Evolutionary conservation across 1,140 invertebrate genomes (phyloP).

Genomic region (Manduca sexta): DNA sequence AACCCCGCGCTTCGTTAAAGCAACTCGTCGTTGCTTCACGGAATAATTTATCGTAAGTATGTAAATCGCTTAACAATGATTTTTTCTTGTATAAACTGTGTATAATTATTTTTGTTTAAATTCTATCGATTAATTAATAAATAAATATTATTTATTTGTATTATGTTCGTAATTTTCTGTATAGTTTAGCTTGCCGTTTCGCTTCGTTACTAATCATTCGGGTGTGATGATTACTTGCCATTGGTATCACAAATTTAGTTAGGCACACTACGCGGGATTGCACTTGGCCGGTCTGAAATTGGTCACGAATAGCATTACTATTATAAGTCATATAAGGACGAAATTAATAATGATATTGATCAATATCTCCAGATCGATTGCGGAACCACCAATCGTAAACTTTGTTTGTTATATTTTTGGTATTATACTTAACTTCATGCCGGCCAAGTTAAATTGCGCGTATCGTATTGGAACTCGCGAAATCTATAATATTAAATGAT

Average conservation of each 20-base stretch:
- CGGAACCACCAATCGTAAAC: too few relatives aligned
- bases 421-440: too few relatives aligned
- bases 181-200: constrained; percentile 24
- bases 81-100: constrained; percentile 12
- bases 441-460: too few relatives aligned
- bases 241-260: constrained; percentile 3
- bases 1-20: background rate
- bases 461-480: background rate
- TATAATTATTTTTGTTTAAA: constrained; percentile 16
- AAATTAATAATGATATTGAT: too few relatives aligned
- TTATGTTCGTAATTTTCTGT: constrained; percentile 21
- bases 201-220: constrained; percentile 6
- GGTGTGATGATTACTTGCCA: constrained; percentile 22
- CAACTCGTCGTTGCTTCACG: constrained; percentile 1
- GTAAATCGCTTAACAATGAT: constrained; percentile 13
- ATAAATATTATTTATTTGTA: constrained; percentile 18
- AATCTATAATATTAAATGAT: constrained; percentile 15
- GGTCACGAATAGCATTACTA: too few relatives aligned
- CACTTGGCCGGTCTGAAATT: too few relatives aligned
- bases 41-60: constrained; percentile 5
- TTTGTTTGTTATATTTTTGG: too few relatives aligned
- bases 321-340: too few relatives aligned
- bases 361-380: too few relatives aligned
- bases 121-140: constrained; percentile 3
- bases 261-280: too few relatives aligned